These are phyloP conservation scores for Tetanocera ferruginea DNA, from an alignment of 2,888 invertebrate species.

Conservation along the genomic window DNA sequence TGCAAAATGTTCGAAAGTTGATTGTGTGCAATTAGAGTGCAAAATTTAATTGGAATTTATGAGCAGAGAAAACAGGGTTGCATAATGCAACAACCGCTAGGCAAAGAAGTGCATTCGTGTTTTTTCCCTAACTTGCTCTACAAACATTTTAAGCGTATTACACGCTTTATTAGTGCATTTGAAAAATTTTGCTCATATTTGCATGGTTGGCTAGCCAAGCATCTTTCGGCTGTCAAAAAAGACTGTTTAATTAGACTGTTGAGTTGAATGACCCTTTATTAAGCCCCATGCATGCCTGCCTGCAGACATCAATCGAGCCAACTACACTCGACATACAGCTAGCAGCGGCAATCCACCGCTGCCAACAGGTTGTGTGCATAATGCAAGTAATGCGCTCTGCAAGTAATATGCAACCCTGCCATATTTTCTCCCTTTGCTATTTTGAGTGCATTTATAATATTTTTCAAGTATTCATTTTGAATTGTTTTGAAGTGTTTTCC, in stretches of 20 bases:
- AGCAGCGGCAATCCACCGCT: neutral
- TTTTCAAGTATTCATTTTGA: constrained; percentile 5
- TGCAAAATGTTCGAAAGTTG: neutral
- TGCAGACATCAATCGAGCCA: neutral
- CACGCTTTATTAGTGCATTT: neutral
- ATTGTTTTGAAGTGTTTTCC: constrained; percentile 17
- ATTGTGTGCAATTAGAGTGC: constrained; percentile 3
- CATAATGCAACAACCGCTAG: neutral
- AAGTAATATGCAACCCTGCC: neutral
- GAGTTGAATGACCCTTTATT: constrained; percentile 16
- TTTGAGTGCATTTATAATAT: neutral
- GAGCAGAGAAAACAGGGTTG: neutral
- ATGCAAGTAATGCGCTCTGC: too few species aligned
- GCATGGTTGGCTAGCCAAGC: neutral
- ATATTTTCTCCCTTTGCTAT: neutral
- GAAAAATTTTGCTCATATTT: neutral
- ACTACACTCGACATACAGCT: neutral
- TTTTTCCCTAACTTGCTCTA: neutral
- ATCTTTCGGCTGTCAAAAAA: neutral
- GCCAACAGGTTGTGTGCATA: neutral
- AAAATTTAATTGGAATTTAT: neutral
- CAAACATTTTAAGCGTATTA: neutral
- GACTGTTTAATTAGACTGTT: constrained; percentile 8
- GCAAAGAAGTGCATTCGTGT: neutral
- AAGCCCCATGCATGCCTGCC: neutral